These are phyloP conservation scores for Elymnias hypermnestra DNA, from an alignment of 1,140 invertebrate genomes.

Conservation along the genomic window DNA sequence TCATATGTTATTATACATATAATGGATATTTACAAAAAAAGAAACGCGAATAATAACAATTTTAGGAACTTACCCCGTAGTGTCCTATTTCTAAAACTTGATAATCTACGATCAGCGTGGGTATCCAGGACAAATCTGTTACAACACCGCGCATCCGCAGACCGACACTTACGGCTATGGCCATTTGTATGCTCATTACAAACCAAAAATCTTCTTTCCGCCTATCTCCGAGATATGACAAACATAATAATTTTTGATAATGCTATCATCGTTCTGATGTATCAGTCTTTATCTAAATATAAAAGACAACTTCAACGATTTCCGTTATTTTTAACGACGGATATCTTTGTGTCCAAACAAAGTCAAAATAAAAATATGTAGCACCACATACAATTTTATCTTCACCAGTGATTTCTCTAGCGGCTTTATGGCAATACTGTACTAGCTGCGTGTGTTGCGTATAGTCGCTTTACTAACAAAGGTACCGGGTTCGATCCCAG, in stretches of 20 bases:
- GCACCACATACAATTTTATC: no score
- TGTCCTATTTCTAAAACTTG: constrained; percentile 8
- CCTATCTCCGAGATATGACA: constrained; percentile 42
- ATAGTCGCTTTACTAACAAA: no score
- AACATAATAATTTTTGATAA: constrained; percentile 35
- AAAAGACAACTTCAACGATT: no score
- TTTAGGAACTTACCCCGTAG: constrained; percentile 9
- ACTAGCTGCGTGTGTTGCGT: no score
- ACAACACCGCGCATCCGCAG: neutral
- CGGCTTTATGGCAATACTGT: no score
- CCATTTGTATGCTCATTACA: constrained; percentile 26
- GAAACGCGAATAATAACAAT: no score
- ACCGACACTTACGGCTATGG: constrained; percentile 15
- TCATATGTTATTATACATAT: no score
- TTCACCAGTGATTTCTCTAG: no score
- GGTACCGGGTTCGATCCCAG: no score
- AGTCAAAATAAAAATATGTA: no score
- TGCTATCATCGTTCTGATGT: constrained; percentile 12
- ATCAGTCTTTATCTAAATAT: neutral
- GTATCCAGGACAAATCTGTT: constrained; percentile 6
- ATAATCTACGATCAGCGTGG: neutral
- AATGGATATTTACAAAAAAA: neutral
- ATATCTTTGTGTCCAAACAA: no score
- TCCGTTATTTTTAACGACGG: no score
- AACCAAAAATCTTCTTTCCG: constrained; percentile 22